These are phyloP conservation scores for Eospalax fontanierii DNA, from an alignment of 2,797 vertebrate species.

Conservation along the genomic window DNA sequence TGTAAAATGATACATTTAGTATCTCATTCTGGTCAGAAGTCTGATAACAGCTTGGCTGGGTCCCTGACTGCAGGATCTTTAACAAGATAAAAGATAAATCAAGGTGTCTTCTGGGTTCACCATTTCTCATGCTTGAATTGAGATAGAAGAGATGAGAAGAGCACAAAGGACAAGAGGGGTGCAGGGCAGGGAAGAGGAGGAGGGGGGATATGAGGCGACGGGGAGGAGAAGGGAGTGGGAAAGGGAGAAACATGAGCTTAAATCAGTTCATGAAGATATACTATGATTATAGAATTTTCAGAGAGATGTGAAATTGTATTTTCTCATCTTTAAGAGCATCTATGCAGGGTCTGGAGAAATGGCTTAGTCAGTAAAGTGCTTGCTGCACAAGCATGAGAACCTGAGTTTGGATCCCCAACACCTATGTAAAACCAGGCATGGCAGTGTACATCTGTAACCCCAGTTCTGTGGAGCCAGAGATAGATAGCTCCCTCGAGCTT, in stretches of 20 bases:
- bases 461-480: neutral
- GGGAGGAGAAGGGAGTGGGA: neutral
- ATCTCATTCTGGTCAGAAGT: slow-evolving; percentile 1
- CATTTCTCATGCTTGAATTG: neutral
- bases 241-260: slow-evolving; percentile 67
- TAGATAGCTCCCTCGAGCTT: neutral
- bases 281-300: slow-evolving; percentile 76
- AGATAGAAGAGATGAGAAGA: neutral
- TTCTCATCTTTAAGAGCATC: slow-evolving; percentile 70
- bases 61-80: neutral
- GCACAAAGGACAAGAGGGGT: neutral
- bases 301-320: slow-evolving; percentile 60
- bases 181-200: neutral
- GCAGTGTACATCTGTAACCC: neutral
- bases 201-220: neutral
- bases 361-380: neutral
- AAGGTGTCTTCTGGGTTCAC: neutral
- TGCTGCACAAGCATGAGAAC: neutral
- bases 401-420: neutral
- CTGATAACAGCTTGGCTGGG: neutral
- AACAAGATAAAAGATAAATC: neutral
- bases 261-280: slow-evolving; percentile 60
- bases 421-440: neutral
- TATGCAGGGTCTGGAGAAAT: neutral
- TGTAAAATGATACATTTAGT: neutral